Conservation (phyloP, 2,888 invertebrate genomes). For the Cynaeus angustus region DNA sequence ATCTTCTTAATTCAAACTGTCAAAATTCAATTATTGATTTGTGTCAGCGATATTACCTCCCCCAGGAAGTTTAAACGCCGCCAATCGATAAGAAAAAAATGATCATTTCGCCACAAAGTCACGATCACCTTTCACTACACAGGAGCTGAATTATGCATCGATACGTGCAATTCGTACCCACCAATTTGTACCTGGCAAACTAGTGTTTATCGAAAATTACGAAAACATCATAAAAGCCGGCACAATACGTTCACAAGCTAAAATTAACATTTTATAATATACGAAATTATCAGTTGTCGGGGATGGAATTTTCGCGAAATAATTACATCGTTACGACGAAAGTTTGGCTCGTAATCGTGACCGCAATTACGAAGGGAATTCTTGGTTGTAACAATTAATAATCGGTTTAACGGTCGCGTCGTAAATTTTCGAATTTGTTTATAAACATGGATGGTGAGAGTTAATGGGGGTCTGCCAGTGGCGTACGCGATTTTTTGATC, state of each 20-base stretch:
- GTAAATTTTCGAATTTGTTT: background rate
- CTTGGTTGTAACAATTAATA: constrained; percentile 29
- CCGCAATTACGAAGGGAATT: constrained; percentile 23
- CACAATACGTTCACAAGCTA: constrained; percentile 3
- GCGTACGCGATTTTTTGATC: too few species aligned
- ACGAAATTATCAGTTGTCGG: constrained; percentile 14
- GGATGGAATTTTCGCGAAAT: constrained; percentile 17
- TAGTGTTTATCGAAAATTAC: constrained; percentile 42
- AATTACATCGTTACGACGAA: constrained; percentile 23
- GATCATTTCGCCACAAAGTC: background rate
- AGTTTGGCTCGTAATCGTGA: constrained; percentile 15
- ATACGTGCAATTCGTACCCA: constrained; percentile 24
- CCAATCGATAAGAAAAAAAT: constrained; percentile 3
- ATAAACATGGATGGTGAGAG: too few species aligned
- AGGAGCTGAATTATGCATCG: constrained; percentile 32
- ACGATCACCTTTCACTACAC: constrained; percentile 13
- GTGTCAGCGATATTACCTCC: background rate
- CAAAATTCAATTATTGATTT: constrained; percentile 6
- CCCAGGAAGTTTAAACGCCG: too few species aligned
- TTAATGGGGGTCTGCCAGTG: too few species aligned
- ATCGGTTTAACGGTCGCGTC: constrained; percentile 23
- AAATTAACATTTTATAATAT: constrained; percentile 33
- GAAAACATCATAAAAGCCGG: constrained; percentile 31
- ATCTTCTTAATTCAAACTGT: constrained; percentile 20
- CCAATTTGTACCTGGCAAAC: constrained; percentile 31